Conservation (phyloP, 2,888 invertebrate species). For the Slavum lentiscoides region DNA sequence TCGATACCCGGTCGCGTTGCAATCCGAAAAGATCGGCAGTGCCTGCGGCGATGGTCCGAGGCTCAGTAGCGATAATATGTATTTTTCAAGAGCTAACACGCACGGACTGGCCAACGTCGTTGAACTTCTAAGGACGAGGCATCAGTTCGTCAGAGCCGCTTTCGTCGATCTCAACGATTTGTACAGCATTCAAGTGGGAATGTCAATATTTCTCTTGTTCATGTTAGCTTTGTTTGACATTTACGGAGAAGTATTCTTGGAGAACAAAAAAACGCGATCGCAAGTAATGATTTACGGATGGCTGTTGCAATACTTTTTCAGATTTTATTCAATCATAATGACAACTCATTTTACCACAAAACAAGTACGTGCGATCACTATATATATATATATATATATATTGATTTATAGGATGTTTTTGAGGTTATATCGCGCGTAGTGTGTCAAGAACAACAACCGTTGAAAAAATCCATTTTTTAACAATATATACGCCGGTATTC, state of each 20-base stretch:
- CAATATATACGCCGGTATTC: no score
- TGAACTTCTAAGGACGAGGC: constrained; percentile 21
- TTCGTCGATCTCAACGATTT: constrained; percentile 10
- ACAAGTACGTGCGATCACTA: constrained; percentile 11
- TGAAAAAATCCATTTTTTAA: no score
- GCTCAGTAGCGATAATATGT: no score
- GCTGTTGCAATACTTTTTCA: constrained; percentile 16
- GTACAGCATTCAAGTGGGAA: constrained; percentile 3
- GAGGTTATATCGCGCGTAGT: no score
- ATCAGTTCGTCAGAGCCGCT: constrained; percentile 1
- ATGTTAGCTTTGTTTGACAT: constrained; percentile 15
- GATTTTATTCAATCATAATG: constrained; percentile 8
- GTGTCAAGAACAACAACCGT: no score
- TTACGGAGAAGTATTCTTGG: not conserved
- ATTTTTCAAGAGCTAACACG: not conserved
- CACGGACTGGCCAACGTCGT: not conserved
- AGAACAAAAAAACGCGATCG: not conserved
- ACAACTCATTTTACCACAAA: constrained; percentile 26
- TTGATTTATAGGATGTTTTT: no score
- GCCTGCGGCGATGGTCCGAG: not conserved
- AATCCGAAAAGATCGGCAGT: not conserved
- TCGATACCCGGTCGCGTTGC: constrained; percentile 10
- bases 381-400: no score
- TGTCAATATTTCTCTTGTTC: constrained; percentile 11
- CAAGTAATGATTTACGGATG: constrained; percentile 15